A percentile compares a stretch with the other conserved stretches of the same genome.
These are phyloP conservation scores for Eristalinus aeneus DNA, from an alignment of 2,888 invertebrate genomes.

Conservation along the genomic window DNA sequence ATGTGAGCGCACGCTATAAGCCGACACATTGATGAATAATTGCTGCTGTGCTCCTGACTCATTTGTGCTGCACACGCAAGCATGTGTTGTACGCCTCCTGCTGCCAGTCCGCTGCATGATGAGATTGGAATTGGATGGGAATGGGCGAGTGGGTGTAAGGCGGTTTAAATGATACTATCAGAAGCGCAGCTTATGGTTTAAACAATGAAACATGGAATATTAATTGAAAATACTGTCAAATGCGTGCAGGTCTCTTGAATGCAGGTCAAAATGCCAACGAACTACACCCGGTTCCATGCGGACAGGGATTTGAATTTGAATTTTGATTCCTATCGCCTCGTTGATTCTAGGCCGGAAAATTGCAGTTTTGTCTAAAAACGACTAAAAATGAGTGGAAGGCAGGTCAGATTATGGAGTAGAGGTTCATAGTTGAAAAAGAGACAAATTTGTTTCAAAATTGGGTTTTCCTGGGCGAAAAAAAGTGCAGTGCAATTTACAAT, in stretches of 20 bases:
- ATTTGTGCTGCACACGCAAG: background rate
- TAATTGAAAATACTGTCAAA: background rate
- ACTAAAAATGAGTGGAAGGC: no score
- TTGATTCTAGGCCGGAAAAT: background rate
- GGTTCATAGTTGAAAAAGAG: no score
- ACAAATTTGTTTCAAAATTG: no score
- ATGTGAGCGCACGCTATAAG: background rate
- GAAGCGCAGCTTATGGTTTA: background rate
- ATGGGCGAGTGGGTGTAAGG: background rate
- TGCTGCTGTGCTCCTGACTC: background rate
- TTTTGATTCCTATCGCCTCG: background rate
- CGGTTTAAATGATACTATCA: background rate
- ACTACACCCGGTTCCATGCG: background rate
- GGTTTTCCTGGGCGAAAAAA: no score
- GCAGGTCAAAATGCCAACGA: background rate
- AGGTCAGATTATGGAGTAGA: no score
- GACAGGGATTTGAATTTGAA: background rate
- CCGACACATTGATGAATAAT: constrained; percentile 13
- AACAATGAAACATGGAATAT: background rate
- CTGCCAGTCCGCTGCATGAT: no score
- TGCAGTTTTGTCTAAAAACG: no score
- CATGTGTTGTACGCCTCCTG: background rate
- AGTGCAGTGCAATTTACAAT: no score
- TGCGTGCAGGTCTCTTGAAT: background rate
- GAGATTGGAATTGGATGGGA: background rate